A percentile compares a stretch with the other conserved stretches of the same genome.
Conservation (phyloP, 2,888 invertebrate species). For the Ctenicera cuprea region DNA sequence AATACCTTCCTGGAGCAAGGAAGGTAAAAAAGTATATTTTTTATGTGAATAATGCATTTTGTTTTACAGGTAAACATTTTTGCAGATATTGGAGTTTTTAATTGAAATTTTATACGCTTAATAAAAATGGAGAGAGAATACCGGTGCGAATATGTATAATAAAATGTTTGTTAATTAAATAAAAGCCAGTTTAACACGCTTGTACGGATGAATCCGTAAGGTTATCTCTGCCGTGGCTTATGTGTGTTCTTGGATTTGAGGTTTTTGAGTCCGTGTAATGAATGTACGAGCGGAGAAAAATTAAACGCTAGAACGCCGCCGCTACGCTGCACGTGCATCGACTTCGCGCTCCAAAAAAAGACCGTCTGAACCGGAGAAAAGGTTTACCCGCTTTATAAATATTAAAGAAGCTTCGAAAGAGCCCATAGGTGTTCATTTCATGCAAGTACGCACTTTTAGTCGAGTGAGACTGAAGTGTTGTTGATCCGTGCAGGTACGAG, state of each 20-base stretch:
- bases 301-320: conserved; percentile 20
- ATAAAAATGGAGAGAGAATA: too few species aligned
- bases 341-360: conserved; percentile 4
- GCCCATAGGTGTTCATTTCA: conserved; percentile 44
- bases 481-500: conserved; percentile 51
- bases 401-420: conserved; percentile 30
- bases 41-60: too few species aligned
- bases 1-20: too few species aligned
- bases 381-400: conserved; percentile 31
- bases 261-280: conserved; percentile 16
- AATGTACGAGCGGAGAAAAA: conserved; percentile 21
- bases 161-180: conserved; percentile 11
- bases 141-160: too few species aligned
- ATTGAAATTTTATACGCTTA: too few species aligned
- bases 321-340: conserved; percentile 22
- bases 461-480: conserved; percentile 63
- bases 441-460: conserved; percentile 50
- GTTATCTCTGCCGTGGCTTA: conserved; percentile 12
- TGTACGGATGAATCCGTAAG: conserved; percentile 6
- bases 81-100: too few species aligned
- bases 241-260: conserved; percentile 19
- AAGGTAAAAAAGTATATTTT: too few species aligned
- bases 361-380: neutral
- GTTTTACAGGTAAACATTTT: too few species aligned
- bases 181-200: conserved; percentile 4